phyloP scores from a whole-genome alignment of 1,140 invertebrate genomes.

The Leptonema lineaticorne region DNA sequence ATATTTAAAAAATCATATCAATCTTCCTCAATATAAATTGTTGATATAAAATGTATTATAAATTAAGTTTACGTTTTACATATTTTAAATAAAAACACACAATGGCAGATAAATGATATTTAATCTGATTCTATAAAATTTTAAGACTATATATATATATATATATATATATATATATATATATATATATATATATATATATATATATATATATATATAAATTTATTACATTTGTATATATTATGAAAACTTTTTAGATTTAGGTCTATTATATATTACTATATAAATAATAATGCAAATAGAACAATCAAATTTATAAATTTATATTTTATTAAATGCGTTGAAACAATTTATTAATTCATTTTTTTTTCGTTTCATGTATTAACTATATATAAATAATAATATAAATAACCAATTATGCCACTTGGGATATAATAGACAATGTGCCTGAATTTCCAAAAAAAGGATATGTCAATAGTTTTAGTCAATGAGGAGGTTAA shows the following conservation, averaged over 20 bases:
- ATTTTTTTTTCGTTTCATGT: neutral
- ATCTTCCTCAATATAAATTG: neutral
- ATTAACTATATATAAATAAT: neutral
- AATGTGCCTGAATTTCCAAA: conserved; percentile 39
- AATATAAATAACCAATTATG: neutral
- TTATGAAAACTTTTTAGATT: neutral
- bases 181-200: too few species aligned
- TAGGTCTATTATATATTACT: too few species aligned
- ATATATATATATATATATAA: conserved; percentile 5
- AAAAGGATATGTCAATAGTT: conserved; percentile 39
- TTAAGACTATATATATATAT: too few species aligned
- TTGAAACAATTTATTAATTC: neutral
- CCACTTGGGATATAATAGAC: conserved; percentile 39
- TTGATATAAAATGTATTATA: neutral
- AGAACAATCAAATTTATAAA: conserved; percentile 1
- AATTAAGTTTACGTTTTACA: too few species aligned
- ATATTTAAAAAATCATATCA: neutral
- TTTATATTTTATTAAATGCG: neutral
- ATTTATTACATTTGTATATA: neutral
- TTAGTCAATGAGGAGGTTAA: conserved; percentile 36
- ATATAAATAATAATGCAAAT: too few species aligned
- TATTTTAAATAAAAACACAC: too few species aligned
- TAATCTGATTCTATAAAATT: too few species aligned
- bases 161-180: too few species aligned
- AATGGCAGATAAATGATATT: too few species aligned